Percentiles rank a stretch among this genome's conserved stretches.
These are phyloP conservation scores for Tachina fera DNA, from an alignment of 2,888 invertebrate species.

Conservation along the genomic window DNA sequence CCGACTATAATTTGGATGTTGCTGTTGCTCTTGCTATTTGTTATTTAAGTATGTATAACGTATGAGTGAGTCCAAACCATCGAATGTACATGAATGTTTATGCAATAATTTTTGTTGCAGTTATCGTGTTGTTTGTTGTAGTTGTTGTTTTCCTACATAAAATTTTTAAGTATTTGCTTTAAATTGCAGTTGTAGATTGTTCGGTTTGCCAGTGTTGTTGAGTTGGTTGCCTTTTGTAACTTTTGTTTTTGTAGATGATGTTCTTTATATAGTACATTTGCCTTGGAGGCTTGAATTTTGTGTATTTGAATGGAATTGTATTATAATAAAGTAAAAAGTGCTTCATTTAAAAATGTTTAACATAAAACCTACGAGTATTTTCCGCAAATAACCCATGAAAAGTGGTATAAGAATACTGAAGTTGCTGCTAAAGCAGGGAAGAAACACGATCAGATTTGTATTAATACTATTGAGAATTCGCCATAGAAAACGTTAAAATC, in stretches of 20 bases:
- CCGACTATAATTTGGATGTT: conserved; percentile 69
- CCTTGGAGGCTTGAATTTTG: conserved; percentile 61
- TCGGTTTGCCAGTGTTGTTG: conserved; percentile 55
- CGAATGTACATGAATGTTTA: conserved; percentile 56
- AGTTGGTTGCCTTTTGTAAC: conserved; percentile 14
- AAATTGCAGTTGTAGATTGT: conserved; percentile 51
- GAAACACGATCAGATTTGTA: too few species aligned
- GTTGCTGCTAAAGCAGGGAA: too few species aligned
- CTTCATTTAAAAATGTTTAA: conserved; percentile 62
- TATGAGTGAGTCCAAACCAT: conserved; percentile 58
- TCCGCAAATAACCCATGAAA: conserved; percentile 51
- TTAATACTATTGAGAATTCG: too few species aligned
- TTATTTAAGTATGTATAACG: conserved; percentile 68
- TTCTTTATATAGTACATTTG: conserved; percentile 43
- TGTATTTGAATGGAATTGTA: conserved; percentile 57
- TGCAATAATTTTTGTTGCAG: conserved; percentile 45
- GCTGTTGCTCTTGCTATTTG: conserved; percentile 31
- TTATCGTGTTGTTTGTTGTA: conserved; percentile 15
- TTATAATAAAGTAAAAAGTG: conserved; percentile 69
- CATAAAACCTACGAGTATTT: conserved; percentile 55
- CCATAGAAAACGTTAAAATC: too few species aligned
- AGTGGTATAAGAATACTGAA: background rate
- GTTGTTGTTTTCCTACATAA: conserved; percentile 27
- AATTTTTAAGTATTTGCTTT: conserved; percentile 60
- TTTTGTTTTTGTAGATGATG: conserved; percentile 21